Conservation (phyloP, 2,113 vertebrate genomes). For the Neogobius melanostomus region DNA sequence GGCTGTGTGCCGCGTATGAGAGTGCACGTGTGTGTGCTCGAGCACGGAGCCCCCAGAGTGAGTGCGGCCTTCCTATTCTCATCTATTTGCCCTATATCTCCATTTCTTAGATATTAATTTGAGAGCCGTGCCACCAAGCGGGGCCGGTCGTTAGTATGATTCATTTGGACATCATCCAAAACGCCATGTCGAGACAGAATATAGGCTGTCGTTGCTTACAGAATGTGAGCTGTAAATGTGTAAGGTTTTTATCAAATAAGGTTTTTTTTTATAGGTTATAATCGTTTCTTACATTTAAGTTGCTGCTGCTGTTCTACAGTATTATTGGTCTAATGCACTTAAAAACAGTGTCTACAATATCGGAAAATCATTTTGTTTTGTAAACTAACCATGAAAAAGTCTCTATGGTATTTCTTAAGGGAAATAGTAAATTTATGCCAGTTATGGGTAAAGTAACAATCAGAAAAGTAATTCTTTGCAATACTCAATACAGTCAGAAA, state of each 20-base stretch:
- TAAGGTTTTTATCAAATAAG: slow-evolving; percentile 38
- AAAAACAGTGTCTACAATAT: too few relatives aligned
- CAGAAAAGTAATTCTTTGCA: background rate
- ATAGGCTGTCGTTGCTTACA: slow-evolving; percentile 37
- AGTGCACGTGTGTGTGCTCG: slow-evolving; percentile 50
- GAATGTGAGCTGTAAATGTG: slow-evolving; percentile 51
- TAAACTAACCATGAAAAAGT: too few relatives aligned
- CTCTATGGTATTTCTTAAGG: too few relatives aligned
- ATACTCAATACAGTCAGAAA: background rate
- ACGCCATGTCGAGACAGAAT: slow-evolving; percentile 44
- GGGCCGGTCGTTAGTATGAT: slow-evolving; percentile 74
- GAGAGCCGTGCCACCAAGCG: slow-evolving; percentile 71
- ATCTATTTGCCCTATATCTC: slow-evolving; percentile 85
- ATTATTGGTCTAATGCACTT: too few relatives aligned
- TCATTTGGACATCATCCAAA: slow-evolving; percentile 70
- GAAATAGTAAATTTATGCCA: background rate
- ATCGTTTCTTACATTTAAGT: background rate
- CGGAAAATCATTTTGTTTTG: too few relatives aligned
- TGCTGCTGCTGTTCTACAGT: background rate
- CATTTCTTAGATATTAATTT: slow-evolving; percentile 83
- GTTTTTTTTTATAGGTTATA: slow-evolving; percentile 27
- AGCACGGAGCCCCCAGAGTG: slow-evolving; percentile 67
- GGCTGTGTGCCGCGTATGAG: slow-evolving; percentile 54
- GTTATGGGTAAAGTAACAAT: background rate
- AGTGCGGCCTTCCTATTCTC: slow-evolving; percentile 80